phyloP scores from a whole-genome alignment of 2,797 vertebrate genomes.

The Darevskia nairensis region DNA sequence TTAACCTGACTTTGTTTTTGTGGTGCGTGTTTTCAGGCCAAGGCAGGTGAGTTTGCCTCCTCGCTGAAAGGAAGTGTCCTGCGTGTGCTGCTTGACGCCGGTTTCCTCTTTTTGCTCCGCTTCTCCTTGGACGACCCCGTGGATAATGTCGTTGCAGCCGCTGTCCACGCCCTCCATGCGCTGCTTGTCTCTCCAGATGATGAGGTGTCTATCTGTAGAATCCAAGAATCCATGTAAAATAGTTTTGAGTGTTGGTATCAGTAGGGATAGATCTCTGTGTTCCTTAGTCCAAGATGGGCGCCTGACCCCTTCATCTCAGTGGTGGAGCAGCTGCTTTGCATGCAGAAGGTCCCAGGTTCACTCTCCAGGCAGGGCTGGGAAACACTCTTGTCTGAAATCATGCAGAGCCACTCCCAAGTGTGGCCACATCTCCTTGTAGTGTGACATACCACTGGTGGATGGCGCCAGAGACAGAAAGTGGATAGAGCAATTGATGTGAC shows the following conservation, averaged over 20 bases:
- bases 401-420: no score
- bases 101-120: conserved; percentile 94
- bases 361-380: no score
- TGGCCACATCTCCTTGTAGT: no score
- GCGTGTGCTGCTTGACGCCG: conserved; percentile 90
- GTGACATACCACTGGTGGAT: no score
- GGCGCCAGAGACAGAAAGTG: no score
- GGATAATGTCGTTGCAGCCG: conserved; percentile 89
- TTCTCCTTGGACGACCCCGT: conserved; percentile 92
- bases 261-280: neutral
- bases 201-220: conserved; percentile 81
- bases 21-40: conserved; percentile 79
- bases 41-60: conserved; percentile 83
- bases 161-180: conserved; percentile 83
- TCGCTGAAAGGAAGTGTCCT: conserved; percentile 84
- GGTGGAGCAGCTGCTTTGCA: no score
- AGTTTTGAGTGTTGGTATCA: conserved; percentile 11
- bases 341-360: no score
- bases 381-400: no score
- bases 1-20: conserved; percentile 21
- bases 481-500: no score
- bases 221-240: neutral
- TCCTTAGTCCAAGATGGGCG: neutral
- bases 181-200: conserved; percentile 89
- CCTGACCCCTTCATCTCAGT: no score